Percentiles rank a stretch among this genome's conserved stretches.
Conservation (phyloP, 2,888 invertebrate species). For the Capitulum mitella region DNA sequence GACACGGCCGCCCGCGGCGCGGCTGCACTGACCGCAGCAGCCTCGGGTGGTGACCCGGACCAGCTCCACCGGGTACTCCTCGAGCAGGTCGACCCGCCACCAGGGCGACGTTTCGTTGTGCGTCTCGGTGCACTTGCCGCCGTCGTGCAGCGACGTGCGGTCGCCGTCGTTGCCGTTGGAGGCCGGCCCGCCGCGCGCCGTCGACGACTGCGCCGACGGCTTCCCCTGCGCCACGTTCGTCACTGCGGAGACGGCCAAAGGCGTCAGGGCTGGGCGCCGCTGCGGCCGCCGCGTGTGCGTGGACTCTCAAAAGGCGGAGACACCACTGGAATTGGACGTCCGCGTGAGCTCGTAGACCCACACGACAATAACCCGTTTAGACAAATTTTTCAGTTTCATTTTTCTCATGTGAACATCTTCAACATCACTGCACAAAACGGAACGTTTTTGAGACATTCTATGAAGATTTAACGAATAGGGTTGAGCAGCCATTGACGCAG, state of each 20-base stretch:
- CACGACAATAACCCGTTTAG: no score
- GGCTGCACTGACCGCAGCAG: slow-evolving; percentile 54
- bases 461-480: no score
- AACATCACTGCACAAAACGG: neutral
- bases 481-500: no score
- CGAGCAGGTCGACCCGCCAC: slow-evolving; percentile 83
- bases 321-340: neutral
- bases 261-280: neutral
- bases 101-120: slow-evolving; percentile 82
- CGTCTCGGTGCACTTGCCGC: slow-evolving; percentile 83
- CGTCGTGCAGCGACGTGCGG: slow-evolving; percentile 72
- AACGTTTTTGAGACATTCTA: no score
- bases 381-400: no score
- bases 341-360: no score
- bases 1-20: neutral
- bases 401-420: neutral
- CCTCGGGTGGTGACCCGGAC: slow-evolving; percentile 67
- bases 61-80: slow-evolving; percentile 74
- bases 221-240: slow-evolving; percentile 46
- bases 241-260: slow-evolving; percentile 25
- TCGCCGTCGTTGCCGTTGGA: slow-evolving; percentile 83
- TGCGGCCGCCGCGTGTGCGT: no score
- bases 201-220: slow-evolving; percentile 84
- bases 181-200: slow-evolving; percentile 72
- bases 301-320: no score